These are phyloP conservation scores for Choristoneura rosaceana DNA, from an alignment of 2,888 invertebrate species.

Conservation along the genomic window DNA sequence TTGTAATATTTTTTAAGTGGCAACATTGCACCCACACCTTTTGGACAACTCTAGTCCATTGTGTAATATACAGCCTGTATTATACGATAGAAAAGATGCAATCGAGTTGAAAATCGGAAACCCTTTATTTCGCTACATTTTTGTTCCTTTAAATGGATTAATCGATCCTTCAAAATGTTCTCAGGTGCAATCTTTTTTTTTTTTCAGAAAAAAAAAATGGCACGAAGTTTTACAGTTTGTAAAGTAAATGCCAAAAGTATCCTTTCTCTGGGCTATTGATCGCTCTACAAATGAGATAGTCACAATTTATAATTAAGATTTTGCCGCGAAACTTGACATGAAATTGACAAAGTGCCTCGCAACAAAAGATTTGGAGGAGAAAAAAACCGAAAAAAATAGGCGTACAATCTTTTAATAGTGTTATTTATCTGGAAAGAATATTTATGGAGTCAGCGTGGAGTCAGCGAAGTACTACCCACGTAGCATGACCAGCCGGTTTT, in stretches of 20 bases:
- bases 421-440: background rate
- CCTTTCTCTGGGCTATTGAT: no score
- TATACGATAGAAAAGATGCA: conserved; percentile 49
- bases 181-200: conserved; percentile 26
- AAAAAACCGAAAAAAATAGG: no score
- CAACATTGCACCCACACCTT: conserved; percentile 34
- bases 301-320: no score
- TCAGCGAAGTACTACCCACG: background rate
- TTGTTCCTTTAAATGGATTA: conserved; percentile 31
- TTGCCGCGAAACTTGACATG: no score
- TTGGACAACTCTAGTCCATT: conserved; percentile 20
- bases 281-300: no score
- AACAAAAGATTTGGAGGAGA: no score
- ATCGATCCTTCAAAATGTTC: conserved; percentile 24
- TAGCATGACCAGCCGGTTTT: no score
- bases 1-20: conserved; percentile 14
- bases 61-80: conserved; percentile 41
- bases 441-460: background rate
- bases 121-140: conserved; percentile 41
- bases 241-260: no score
- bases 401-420: background rate
- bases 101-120: conserved; percentile 55
- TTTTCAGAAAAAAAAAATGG: background rate
- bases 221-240: background rate
- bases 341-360: no score